Conservation (phyloP, 2,888 invertebrate genomes). For the Drosophila pullipes region DNA sequence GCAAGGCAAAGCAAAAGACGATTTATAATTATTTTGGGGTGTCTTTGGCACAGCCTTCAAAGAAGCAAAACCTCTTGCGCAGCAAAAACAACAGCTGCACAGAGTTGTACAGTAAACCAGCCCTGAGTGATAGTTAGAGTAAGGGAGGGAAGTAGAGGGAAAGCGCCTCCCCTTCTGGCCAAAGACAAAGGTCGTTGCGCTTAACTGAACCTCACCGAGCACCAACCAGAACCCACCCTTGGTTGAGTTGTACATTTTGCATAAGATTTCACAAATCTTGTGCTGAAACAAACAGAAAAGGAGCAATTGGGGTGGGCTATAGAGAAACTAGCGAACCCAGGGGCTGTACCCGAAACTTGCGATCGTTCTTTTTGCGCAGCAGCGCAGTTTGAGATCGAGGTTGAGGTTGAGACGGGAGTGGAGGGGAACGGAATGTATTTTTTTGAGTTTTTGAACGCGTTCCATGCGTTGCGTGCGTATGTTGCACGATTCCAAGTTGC, state of each 20-base stretch:
- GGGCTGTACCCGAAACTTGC: conserved; percentile 56
- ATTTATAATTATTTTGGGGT: conserved; percentile 64
- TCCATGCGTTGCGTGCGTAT: conserved; percentile 64
- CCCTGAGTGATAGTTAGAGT: neutral
- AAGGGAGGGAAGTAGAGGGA: conserved; percentile 28
- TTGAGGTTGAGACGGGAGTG: neutral
- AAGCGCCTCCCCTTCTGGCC: conserved; percentile 52
- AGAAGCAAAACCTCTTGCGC: conserved; percentile 48
- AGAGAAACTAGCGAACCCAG: neutral
- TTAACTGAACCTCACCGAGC: conserved; percentile 62
- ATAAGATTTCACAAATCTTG: conserved; percentile 69
- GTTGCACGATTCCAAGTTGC: conserved; percentile 55
- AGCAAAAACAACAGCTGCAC: conserved; percentile 73
- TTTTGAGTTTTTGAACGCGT: conserved; percentile 30
- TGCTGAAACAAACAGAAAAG: conserved; percentile 17
- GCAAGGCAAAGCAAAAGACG: conserved; percentile 43
- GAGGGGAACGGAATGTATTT: neutral
- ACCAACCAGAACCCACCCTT: conserved; percentile 44
- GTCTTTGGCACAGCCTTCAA: conserved; percentile 58
- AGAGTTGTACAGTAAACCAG: conserved; percentile 28
- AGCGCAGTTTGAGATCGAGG: conserved; percentile 12
- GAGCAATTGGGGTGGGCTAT: conserved; percentile 60
- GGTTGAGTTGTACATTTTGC: conserved; percentile 68
- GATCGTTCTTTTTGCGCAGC: conserved; percentile 75
- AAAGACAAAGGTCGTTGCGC: conserved; percentile 77